phyloP scores from a whole-genome alignment of 2,888 invertebrate genomes.

The Andrena flavipes region DNA sequence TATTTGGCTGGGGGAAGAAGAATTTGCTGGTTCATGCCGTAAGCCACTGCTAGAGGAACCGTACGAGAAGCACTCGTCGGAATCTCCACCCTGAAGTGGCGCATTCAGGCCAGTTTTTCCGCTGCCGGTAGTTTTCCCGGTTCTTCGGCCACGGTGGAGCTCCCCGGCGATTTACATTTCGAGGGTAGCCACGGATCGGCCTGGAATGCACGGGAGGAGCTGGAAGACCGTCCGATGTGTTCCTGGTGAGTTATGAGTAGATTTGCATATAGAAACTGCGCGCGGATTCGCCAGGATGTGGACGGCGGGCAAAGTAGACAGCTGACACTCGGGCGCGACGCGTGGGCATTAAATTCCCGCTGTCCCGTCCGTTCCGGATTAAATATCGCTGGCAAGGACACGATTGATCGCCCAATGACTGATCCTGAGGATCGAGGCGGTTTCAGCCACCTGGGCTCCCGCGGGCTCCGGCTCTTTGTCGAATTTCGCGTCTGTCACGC shows the following conservation, averaged over 20 bases:
- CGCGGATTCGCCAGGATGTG: slow-evolving; percentile 69
- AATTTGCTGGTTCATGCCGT: background rate
- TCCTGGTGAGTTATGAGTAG: slow-evolving; percentile 76
- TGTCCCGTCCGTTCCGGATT: slow-evolving; percentile 49
- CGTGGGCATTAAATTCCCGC: slow-evolving; percentile 72
- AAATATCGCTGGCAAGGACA: slow-evolving; percentile 47
- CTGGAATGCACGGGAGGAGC: background rate
- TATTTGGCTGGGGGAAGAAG: background rate
- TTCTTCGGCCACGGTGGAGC: background rate
- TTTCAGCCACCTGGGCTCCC: background rate
- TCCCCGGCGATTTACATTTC: slow-evolving; percentile 45
- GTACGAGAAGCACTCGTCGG: background rate
- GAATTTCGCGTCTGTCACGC: background rate
- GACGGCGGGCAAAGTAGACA: slow-evolving; percentile 68
- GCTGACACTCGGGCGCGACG: slow-evolving; percentile 75
- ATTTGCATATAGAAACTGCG: slow-evolving; percentile 81
- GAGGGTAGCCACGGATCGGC: background rate
- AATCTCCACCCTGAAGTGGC: slow-evolving; percentile 4
- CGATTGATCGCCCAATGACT: slow-evolving; percentile 19
- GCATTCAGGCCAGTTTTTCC: slow-evolving; percentile 25
- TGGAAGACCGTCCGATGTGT: slow-evolving; percentile 65
- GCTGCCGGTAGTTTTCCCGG: background rate
- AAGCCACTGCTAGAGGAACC: background rate
- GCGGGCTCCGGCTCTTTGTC: background rate
- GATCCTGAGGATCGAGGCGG: background rate